phyloP scores from a whole-genome alignment of 1,140 invertebrate species.

The Colletes gigas region DNA sequence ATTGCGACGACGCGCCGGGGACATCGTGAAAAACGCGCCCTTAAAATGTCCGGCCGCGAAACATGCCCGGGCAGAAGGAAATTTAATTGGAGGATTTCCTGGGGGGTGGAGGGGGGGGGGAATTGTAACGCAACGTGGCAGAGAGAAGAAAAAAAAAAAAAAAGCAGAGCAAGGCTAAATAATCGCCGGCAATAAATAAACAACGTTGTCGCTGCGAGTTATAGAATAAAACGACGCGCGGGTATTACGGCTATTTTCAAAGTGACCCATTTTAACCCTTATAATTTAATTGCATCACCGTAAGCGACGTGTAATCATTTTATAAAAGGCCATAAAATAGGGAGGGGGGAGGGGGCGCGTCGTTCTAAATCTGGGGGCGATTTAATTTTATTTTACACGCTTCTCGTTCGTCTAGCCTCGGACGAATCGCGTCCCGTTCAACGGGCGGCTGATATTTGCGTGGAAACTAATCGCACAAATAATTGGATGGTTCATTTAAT shows the following conservation, averaged over 20 bases:
- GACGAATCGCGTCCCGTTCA: slow-evolving; percentile 23
- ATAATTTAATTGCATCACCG: slow-evolving; percentile 40
- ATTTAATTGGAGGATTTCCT: not conserved
- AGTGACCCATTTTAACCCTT: slow-evolving; percentile 38
- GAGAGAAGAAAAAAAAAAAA: not conserved
- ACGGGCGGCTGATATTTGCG: slow-evolving; percentile 4
- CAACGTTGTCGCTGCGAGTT: not conserved
- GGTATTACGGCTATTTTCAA: slow-evolving; percentile 40
- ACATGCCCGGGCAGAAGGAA: too few species aligned
- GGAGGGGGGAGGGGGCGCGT: too few species aligned
- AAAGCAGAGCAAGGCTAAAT: not conserved
- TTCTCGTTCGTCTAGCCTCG: not conserved
- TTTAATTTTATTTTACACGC: slow-evolving; percentile 23
- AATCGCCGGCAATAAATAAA: not conserved
- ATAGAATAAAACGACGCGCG: not conserved
- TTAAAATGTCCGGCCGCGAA: not conserved
- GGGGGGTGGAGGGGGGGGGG: too few species aligned
- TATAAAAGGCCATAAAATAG: not conserved
- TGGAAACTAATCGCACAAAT: slow-evolving; percentile 12
- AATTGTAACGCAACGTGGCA: not conserved
- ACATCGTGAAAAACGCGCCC: too few species aligned
- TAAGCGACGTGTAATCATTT: slow-evolving; percentile 21
- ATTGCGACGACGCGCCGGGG: not conserved
- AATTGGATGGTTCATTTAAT: slow-evolving; percentile 31
- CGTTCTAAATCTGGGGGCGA: not conserved